Evolutionary conservation across 2,888 invertebrate genomes (phyloP), one percentile per base, ranked within the genome.

Genomic region (Dicranocentrus wangi): DNA sequence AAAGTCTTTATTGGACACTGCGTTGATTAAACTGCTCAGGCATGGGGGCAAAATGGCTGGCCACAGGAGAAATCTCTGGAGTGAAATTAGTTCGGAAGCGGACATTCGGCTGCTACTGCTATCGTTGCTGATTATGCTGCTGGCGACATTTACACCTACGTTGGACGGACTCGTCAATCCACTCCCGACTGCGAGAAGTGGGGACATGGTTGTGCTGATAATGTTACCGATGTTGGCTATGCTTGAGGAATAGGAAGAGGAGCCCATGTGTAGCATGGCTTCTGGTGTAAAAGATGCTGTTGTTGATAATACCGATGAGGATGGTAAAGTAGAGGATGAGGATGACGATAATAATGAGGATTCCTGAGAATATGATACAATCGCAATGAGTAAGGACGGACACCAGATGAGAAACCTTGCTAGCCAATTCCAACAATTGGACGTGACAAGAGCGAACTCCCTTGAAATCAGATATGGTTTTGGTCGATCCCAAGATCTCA

Each of bases 1-100:
- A 87, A 94, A 94, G 87, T 92, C 92, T 8, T 90, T 89, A 87
- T 93, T 93, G n/a, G 92, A 89, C 2, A 91, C 88, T 87, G 85
- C 85, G 68, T 86, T 84, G 32, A 86, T 82, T 61, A 86, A 71
- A 81, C 85, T 84, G 51, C 81, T 81, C 7, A 85, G 63, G 66
- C 85, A 85, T 8, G 86, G 83, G 23, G 86, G 86, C 5, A 86
- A 77, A 39, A 86, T 83, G 27, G 85, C 85, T n/a, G 86, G 85
- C 85, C 85, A 86, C 58, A 85, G 58, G 47, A 86, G 82, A 39
- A 86, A 75, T 77, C 84, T 61, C 71, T 84, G 83, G 42, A 86
- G 61, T 47, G 71, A 72, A 53, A 66, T 76, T 76, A 76, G 15
- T 76, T 76, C 76, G 39, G 76, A 66, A 25, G 76, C 53, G 58